Conservation (phyloP, 1,140 invertebrate species). For the Apis florea region DNA sequence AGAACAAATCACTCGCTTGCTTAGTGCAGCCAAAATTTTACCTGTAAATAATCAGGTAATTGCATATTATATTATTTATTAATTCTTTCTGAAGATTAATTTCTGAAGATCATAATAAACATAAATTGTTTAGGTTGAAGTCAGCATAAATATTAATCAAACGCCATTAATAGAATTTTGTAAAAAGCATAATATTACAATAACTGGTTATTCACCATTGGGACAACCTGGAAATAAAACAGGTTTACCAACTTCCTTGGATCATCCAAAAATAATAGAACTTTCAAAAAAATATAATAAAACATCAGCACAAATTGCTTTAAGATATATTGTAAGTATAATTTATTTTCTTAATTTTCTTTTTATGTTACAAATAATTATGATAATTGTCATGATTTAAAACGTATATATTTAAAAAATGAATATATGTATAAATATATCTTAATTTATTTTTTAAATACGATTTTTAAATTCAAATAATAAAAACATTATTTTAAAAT, state of each 20-base stretch:
- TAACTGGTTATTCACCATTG: conserved; percentile 91
- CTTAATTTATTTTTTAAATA: too few species aligned
- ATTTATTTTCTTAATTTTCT: neutral
- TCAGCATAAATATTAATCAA: conserved; percentile 92
- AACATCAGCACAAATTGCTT: conserved; percentile 84
- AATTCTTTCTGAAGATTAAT: neutral
- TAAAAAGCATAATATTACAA: conserved; percentile 82
- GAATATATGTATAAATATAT: too few species aligned
- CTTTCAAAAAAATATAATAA: conserved; percentile 85
- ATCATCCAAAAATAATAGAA: conserved; percentile 80
- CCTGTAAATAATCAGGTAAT: conserved; percentile 87
- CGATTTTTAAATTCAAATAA: too few species aligned
- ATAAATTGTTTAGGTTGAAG: conserved; percentile 78
- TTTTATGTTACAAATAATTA: neutral
- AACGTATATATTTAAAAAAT: too few species aligned
- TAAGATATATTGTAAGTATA: conserved; percentile 84
- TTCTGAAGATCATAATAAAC: neutral
- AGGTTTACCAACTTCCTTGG: conserved; percentile 70
- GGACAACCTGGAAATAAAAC: conserved; percentile 79
- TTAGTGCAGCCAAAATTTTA: conserved; percentile 85
- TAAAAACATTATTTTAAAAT: too few species aligned
- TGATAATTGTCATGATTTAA: too few species aligned
- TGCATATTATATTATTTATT: neutral
- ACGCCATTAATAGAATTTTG: conserved; percentile 88
- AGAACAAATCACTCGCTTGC: conserved; percentile 88